Evolutionary conservation across 2,888 invertebrate species (phyloP), one percentile per base, ranked within the genome.

Genomic region (Halocaridina rubra): DNA sequence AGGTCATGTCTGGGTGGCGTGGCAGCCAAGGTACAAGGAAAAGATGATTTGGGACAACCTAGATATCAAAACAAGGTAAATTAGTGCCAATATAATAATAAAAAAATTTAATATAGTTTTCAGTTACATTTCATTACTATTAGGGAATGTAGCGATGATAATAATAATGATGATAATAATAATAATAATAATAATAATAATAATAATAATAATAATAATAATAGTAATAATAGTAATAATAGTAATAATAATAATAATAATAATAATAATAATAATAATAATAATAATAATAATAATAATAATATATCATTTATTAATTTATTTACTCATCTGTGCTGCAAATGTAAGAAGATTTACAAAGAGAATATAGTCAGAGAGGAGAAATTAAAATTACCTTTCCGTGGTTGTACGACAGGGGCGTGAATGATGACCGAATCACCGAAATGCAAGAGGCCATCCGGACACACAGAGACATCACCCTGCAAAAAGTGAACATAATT

Each of bases 391-490:
- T 69, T 33, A 72, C 82, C 82, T 84, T 53, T 84, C 19, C 39
- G 59, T 10, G 78, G 82, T 32, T 77, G 67, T 22, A 84, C 82
- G 7, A 84, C 82, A 22, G 82, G 82, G 13, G 72, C 78, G 72
- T 84, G 82, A 10, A 84, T 61, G 39, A 84, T 64, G 8, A 84
- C 82, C 1, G 82, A 33, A 64, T 84, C 78, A 0, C 78, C 72
- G 30, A 71, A 82, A 32, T 72, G 77, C 1, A 69, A 64, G 2
- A 72, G 8, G 8, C 64, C 82, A 19, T 84, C 82, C 2, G 82
- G 78, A 61, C 82, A 82, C 77, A 84, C 82, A 1, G 82, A 78
- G 22, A 84, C 82, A 16, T 72, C 78, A 1, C 59, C 82, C 82
- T 84, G 69, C n/a, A 29, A n/a, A 32, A 10, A 67, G 10, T 19